Conservation (phyloP, 2,888 invertebrate genomes). For the Pinctada fucata region DNA sequence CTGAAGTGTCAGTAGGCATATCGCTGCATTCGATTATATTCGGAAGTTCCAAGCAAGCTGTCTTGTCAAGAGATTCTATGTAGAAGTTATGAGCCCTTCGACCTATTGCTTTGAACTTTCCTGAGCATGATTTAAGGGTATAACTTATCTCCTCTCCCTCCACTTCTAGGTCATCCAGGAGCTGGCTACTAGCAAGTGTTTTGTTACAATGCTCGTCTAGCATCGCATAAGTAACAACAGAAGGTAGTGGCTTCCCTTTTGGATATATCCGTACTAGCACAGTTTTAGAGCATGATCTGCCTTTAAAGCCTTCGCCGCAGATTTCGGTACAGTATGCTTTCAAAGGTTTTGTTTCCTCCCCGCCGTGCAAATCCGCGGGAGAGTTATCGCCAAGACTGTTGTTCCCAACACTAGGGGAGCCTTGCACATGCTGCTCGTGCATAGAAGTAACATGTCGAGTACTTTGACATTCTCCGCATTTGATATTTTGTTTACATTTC, state of each 20-base stretch:
- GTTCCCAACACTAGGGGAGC: too few species aligned
- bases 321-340: constrained; percentile 3
- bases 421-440: too few species aligned
- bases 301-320: constrained; percentile 12
- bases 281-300: constrained; percentile 13
- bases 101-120: not conserved
- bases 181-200: constrained; percentile 3
- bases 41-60: too few species aligned
- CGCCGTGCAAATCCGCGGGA: not conserved
- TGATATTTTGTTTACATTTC: constrained; percentile 7
- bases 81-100: constrained; percentile 3
- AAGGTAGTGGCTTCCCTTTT: not conserved
- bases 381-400: too few species aligned
- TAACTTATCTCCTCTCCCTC: constrained; percentile 3
- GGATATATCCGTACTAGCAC: not conserved
- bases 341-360: not conserved
- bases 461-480: not conserved
- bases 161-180: constrained; percentile 9
- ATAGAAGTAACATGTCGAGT: constrained; percentile 1
- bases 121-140: constrained; percentile 8
- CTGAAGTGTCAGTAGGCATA: too few species aligned
- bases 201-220: constrained; percentile 19
- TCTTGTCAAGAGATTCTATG: too few species aligned
- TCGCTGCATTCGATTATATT: too few species aligned
- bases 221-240: constrained; percentile 6